Evolutionary conservation across 2,797 vertebrate genomes (phyloP), one percentile per base, ranked within the genome.

Genomic region (Cottoperca gobio): DNA sequence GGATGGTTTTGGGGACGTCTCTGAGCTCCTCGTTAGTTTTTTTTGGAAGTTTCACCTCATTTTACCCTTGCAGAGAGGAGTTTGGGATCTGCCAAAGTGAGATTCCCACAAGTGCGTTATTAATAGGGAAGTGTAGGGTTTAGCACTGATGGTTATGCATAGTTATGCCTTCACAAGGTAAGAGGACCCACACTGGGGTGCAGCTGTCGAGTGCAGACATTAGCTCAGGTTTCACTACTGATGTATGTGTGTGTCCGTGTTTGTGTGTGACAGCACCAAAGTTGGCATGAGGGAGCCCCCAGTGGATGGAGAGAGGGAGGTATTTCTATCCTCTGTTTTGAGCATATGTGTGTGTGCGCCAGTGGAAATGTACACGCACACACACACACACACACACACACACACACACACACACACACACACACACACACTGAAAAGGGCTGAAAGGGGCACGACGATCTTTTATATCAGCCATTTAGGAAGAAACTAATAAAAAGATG

Each of bases 121-220:
- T 88, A 84, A 90, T 90, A 89, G 87, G 37, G n/a, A 35, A 11
- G 75, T 79, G 49, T 89, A 81, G 33, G 72, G 81, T 90, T 89
- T 60, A 74, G 81, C 48, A 12, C 70, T 65, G 73, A 79, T 53
- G 86, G 64, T 82, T 70, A 63, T 76, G 86, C 82, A 80, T 69
- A 80, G 85, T 74, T 90, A 77, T 86, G 80, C 85, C 66, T 76
- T 81, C 68, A 35, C 75, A 63, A 70, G 79, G 83, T 87, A 89
- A 92, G 76, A 82, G 42, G 86, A 93, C n/a, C 84, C 52, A 67
- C 69, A 57, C 67, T 31, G 68, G 24, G 57, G 8, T 64, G 79
- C 91, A 93, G 91, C 89, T 93, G 92, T 91, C 63, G 63, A 82
- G 73, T 75, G 52, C 74, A 73, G 72, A 83, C 72, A 1, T 54